phyloP scores from a whole-genome alignment of 1,140 invertebrate species.

The Platorchestia sp. region DNA sequence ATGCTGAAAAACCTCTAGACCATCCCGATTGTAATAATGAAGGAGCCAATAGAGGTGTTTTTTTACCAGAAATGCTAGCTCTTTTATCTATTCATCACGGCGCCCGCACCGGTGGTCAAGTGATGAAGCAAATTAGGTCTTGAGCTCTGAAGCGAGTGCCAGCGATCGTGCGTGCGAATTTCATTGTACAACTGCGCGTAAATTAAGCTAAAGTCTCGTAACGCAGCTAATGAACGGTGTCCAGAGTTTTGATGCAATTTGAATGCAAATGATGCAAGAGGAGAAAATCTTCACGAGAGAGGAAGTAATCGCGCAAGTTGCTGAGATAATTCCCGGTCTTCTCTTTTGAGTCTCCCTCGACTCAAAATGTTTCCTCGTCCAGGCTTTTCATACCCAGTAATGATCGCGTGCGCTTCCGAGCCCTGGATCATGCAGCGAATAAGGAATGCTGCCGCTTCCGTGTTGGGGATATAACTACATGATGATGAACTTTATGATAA shows the following conservation, averaged over 20 bases:
- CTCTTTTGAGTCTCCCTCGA: not conserved
- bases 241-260: not conserved
- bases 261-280: not conserved
- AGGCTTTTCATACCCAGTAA: not conserved
- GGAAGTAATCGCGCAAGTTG: not conserved
- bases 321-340: not conserved
- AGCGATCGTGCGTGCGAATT: not conserved
- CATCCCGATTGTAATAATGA: too few species aligned
- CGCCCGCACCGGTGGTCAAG: too few species aligned
- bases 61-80: too few species aligned
- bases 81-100: too few species aligned
- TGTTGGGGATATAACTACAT: not conserved
- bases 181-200: not conserved
- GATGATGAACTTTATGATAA: not conserved
- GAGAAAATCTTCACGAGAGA: not conserved
- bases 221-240: not conserved
- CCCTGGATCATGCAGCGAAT: not conserved
- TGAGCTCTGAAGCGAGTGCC: too few species aligned
- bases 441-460: not conserved
- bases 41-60: too few species aligned
- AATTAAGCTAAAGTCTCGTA: not conserved
- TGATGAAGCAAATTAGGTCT: too few species aligned
- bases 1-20: too few species aligned
- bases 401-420: not conserved
- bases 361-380: not conserved